Evolutionary conservation across 1,140 invertebrate genomes (phyloP), one percentile per base, ranked within the genome.

Genomic region (Ladona fulva): DNA sequence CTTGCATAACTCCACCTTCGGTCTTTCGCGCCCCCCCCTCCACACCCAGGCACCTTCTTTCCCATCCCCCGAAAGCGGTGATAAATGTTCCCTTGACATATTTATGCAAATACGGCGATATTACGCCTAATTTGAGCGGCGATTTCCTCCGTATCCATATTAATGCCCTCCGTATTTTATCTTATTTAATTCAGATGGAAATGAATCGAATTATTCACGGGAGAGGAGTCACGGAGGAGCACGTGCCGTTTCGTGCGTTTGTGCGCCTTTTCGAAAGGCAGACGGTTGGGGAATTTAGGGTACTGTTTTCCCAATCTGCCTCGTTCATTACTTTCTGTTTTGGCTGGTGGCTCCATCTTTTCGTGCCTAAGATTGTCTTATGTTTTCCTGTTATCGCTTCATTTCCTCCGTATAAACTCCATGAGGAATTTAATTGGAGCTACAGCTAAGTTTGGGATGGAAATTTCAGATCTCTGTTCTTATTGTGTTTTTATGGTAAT

Each of bases 141-240:
- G 76, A 77, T 77, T 77, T 59, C 76, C 37, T 66, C 16, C 76
- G 42, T 77, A 77, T 77, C 76, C 76, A 77, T 77, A 77, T 77
- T 77, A 77, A 77, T 77, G 76, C 42, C 7, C 29, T 10, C 76
- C 76, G 14, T 77, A 59, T 77, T 77, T 77, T 77, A 77, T 77
- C 76, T 77, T 77, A 77, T 77, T 77, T 77, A 77, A 77, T 77
- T 77, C 76, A 77, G 42, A 77, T 77, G 76, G 76, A 66, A 77
- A 77, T 77, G 76, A 77, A 77, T 77, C 75, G 59, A 77, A 77
- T 66, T 59, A 59, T 19, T 77, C 76, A 19, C 25, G 42, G n/a
- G 52, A 12, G n/a, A 6, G n/a, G 52, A 3, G 12, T 66, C 52
- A 66, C 52, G 52, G 44, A 52, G 44, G 44, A 52, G 44, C 44